Percentiles rank a stretch among this genome's conserved stretches.
Conservation (phyloP, 2,888 invertebrate genomes). For the Hirtodrosophila duncani region DNA sequence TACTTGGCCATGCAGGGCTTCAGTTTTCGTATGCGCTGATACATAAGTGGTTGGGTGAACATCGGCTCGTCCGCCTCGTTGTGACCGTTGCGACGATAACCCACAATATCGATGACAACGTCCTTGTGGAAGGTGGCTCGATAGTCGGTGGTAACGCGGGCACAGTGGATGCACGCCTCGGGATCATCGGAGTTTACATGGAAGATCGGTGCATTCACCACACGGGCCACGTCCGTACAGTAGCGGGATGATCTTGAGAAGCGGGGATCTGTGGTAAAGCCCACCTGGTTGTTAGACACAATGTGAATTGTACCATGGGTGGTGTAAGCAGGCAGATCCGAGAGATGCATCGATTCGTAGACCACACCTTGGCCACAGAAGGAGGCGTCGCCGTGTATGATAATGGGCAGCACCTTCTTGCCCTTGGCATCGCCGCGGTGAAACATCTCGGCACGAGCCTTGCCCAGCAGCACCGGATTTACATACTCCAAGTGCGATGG, state of each 20-base stretch:
- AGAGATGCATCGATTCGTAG: slow-evolving; percentile 82
- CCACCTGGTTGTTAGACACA: slow-evolving; percentile 87
- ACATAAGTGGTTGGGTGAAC: slow-evolving; percentile 96
- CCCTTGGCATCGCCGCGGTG: slow-evolving; percentile 86
- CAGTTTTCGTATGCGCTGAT: slow-evolving; percentile 86
- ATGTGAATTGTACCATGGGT: slow-evolving; percentile 82
- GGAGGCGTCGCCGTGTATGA: slow-evolving; percentile 84
- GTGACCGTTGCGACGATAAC: slow-evolving; percentile 92
- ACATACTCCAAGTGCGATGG: slow-evolving; percentile 95
- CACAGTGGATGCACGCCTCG: slow-evolving; percentile 91
- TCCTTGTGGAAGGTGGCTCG: slow-evolving; percentile 90
- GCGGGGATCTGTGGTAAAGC: slow-evolving; percentile 94
- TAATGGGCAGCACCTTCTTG: slow-evolving; percentile 81
- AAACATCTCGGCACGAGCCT: slow-evolving; percentile 90
- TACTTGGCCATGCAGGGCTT: slow-evolving; percentile 83
- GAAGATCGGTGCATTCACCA: slow-evolving; percentile 93
- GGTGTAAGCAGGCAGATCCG: slow-evolving; percentile 81
- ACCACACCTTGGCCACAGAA: slow-evolving; percentile 83
- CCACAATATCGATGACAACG: slow-evolving; percentile 89
- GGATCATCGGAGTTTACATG: slow-evolving; percentile 96
- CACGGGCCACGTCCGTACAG: slow-evolving; percentile 92
- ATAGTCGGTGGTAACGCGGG: slow-evolving; percentile 92
- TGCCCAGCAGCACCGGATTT: slow-evolving; percentile 90
- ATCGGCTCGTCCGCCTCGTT: slow-evolving; percentile 96
- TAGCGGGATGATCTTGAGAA: slow-evolving; percentile 90